These are phyloP conservation scores for Mesopsocus fuscifrons DNA, from an alignment of 2,888 invertebrate genomes.

Conservation along the genomic window DNA sequence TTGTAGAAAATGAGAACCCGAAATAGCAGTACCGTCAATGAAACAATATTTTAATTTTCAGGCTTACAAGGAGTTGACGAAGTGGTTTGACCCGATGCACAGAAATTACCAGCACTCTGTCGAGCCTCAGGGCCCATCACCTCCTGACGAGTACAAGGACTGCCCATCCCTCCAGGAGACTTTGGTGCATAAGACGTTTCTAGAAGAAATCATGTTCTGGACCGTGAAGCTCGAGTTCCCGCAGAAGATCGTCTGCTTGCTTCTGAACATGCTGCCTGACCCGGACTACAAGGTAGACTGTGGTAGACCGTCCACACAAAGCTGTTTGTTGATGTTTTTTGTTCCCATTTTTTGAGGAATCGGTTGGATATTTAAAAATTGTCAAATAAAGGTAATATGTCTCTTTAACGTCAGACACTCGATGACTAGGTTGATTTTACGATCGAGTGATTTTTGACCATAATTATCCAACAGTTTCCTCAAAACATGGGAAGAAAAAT, in stretches of 20 bases:
- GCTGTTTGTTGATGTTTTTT: too few species aligned
- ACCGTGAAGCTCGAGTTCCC: constrained; percentile 95
- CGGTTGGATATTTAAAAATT: too few species aligned
- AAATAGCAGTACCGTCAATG: too few species aligned
- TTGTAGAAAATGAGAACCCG: too few species aligned
- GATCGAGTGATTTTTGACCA: too few species aligned
- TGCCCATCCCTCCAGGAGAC: constrained; percentile 60
- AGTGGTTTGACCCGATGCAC: constrained; percentile 26
- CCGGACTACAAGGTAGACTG: constrained; percentile 77
- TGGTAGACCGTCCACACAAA: not conserved
- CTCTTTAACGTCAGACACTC: too few species aligned
- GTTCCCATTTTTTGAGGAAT: too few species aligned
- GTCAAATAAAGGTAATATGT: too few species aligned
- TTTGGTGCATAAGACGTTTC: constrained; percentile 60
- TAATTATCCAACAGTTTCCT: too few species aligned
- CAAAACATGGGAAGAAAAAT: too few species aligned
- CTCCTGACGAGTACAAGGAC: constrained; percentile 54
- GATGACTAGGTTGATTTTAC: too few species aligned
- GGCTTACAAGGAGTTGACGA: constrained; percentile 48
- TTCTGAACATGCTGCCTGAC: constrained; percentile 89
- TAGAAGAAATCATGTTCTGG: constrained; percentile 97
- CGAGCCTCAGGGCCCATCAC: constrained; percentile 55
- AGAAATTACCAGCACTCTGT: constrained; percentile 53
- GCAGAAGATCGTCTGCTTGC: constrained; percentile 84
- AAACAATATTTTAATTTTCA: too few species aligned